These are phyloP conservation scores for Sphaerophoria taeniata DNA, from an alignment of 2,888 invertebrate species.

Conservation along the genomic window DNA sequence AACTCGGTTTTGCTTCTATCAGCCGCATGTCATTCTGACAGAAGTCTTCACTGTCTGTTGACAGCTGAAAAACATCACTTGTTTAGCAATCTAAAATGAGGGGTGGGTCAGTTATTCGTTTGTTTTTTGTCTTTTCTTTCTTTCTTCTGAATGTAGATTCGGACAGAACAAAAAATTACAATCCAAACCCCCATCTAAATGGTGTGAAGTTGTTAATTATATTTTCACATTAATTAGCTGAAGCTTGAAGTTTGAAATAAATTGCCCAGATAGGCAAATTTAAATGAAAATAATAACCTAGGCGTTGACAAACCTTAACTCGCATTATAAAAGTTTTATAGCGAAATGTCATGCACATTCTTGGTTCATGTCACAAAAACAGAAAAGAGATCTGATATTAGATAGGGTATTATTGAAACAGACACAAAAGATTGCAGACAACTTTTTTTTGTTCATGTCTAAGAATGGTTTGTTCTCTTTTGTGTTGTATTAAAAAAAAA, in stretches of 20 bases:
- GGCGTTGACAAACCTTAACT: conserved; percentile 60
- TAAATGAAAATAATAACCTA: conserved; percentile 15
- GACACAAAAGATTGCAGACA: conserved; percentile 41
- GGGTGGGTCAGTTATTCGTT: conserved; percentile 66
- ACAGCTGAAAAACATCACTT: not conserved
- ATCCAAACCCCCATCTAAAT: conserved; percentile 56
- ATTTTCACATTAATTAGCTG: conserved; percentile 70
- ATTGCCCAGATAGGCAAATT: conserved; percentile 54
- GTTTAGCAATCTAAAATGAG: conserved; percentile 48
- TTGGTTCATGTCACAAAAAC: conserved; percentile 16
- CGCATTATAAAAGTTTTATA: conserved; percentile 16
- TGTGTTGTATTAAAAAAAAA: too few relatives aligned
- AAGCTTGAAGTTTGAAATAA: conserved; percentile 62
- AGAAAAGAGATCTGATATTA: conserved; percentile 4
- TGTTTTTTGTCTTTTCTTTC: conserved; percentile 3
- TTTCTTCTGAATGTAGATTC: conserved; percentile 1
- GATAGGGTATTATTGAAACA: not conserved
- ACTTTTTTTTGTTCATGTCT: not conserved
- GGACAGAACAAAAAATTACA: conserved; percentile 22
- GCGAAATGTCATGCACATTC: conserved; percentile 44
- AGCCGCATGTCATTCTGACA: conserved; percentile 29
- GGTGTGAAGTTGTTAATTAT: conserved; percentile 74
- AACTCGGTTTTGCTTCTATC: conserved; percentile 50
- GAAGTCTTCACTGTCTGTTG: not conserved
- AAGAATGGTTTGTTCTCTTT: not conserved